Evolutionary conservation across 2,797 vertebrate species (phyloP), one percentile per base, ranked within the genome.

Genomic region (Saxicola maurus): DNA sequence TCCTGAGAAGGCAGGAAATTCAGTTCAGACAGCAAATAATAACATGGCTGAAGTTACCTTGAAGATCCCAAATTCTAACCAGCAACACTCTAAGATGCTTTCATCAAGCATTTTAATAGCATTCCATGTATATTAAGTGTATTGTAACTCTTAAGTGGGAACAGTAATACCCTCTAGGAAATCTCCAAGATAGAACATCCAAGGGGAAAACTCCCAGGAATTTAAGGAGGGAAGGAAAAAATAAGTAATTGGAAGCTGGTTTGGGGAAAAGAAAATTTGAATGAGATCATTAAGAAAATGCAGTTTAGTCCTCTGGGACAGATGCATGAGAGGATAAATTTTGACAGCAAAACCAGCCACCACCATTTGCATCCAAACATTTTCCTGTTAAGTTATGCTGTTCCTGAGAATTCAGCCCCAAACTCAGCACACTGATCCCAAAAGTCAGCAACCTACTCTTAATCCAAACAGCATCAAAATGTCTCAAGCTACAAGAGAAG

Each of bases 1-100:
- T 89, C 66, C 80, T 21, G 35, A 91, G 55, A 83, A 90, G 79
- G 59, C 82, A 87, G 46, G 49, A 81, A 91, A 89, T 71, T 90
- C 78, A 53, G 72, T 88, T 93, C 94, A 89, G 82, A 75, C 52
- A 90, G 73, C 73, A 82, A 90, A 72, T 7, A 82, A 74, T 2
- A 17, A 55, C 55, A 69, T 4, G 3, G 49, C 56, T 93, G 60
- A 85, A 88, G 52, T 68, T 88, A 72, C 72, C 40, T 68, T 69
- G 25, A 74, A 69, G 66, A 56, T 59, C 24, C 33, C 35, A 72
- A 52, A 87, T 78, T 68, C 53, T 55, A 89, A 69, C 61, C 35
- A 77, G 61, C 53, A 72, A 51, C 25, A 40, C 55, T 81, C 33
- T 82, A 86, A 86, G 45, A 64, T 81, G 24, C 82, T 93, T 91